Evolutionary conservation across 2,888 invertebrate species (phyloP), one percentile per base, ranked within the genome.

Genomic region (Resseliella maxima): DNA sequence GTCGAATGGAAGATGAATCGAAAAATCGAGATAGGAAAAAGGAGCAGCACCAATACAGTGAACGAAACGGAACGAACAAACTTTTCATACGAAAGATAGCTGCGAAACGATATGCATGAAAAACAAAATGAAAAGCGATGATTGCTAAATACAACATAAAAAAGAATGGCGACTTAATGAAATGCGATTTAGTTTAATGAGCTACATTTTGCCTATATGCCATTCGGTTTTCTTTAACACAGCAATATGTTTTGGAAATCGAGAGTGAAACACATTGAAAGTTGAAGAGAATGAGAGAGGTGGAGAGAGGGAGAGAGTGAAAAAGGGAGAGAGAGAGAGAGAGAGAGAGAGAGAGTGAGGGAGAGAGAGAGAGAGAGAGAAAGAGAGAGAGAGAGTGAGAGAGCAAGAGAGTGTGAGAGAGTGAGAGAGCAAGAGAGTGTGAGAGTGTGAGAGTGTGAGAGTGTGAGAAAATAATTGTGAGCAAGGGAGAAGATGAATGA

Each of bases 81-180:
- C 59, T n/a, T 5, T 8, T 12, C 12, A 59, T 5, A n/a, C 3
- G 24, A 59, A 27, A n/a, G 31, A 35, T 35, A 15, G 31, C 27
- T 31, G 18, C 8, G 15, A 72, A 72, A 31, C 31, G 72, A 72
- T 72, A 27, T 72, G 72, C 72, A 72, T 72, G 72, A 72, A 72
- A 72, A 72, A 35, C 72, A 72, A 72, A 72, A 72, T 72, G 72
- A 72, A 72, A 72, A 72, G 72, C 72, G 72, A 72, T 72, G 72
- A 72, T 72, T 72, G 72, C 72, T 72, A 35, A 72, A 72, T 72
- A 72, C 72, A 15, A 72, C 72, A 72, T 72, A 72, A 72, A 72
- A 72, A 72, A 31, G 72, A 72, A 72, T 72, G 72, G 72, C 72
- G 72, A 72, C 72, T 72, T 72, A 72, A 72, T 72, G 72, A 72